These are phyloP conservation scores for Cacajao melanocephalus DNA, from an alignment of 2,797 vertebrate genomes.

Conservation along the genomic window DNA sequence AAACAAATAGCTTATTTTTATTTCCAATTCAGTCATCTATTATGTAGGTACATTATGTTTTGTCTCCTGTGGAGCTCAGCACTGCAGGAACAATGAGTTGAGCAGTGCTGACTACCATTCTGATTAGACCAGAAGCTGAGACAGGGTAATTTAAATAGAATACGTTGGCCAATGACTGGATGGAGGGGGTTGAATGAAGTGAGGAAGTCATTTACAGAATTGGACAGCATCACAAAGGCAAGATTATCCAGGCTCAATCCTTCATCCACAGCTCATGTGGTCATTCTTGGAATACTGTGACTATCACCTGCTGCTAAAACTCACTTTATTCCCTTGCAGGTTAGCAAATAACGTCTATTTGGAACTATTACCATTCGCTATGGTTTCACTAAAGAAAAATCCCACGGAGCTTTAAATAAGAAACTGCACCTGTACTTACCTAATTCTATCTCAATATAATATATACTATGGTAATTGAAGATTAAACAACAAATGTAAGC, in stretches of 20 bases:
- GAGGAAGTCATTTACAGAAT: constrained; percentile 54
- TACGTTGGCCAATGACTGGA: constrained; percentile 62
- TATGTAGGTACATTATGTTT: constrained; percentile 72
- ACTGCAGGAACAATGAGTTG: constrained; percentile 64
- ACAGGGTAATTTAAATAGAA: constrained; percentile 78
- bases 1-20: constrained; percentile 80
- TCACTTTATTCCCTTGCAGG: constrained; percentile 62
- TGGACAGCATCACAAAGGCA: constrained; percentile 59
- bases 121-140: constrained; percentile 78
- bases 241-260: constrained; percentile 61
- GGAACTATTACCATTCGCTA: constrained; percentile 61
- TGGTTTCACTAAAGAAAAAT: constrained; percentile 58
- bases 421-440: constrained; percentile 63
- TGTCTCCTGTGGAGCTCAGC: constrained; percentile 64
- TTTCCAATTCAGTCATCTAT: constrained; percentile 79
- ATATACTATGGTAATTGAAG: constrained; percentile 48
- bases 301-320: constrained; percentile 67
- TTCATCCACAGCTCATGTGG: constrained; percentile 32
- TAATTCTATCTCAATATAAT: constrained; percentile 48
- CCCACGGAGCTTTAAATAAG: constrained; percentile 65
- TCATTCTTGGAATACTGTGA: constrained; percentile 56
- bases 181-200: constrained; percentile 18
- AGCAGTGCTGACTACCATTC: constrained; percentile 67
- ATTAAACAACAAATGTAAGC: constrained; percentile 44
- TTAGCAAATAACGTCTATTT: constrained; percentile 73